Evolutionary conservation across 2,797 vertebrate genomes (phyloP).

Genomic region (Luscinia megarhynchos): DNA sequence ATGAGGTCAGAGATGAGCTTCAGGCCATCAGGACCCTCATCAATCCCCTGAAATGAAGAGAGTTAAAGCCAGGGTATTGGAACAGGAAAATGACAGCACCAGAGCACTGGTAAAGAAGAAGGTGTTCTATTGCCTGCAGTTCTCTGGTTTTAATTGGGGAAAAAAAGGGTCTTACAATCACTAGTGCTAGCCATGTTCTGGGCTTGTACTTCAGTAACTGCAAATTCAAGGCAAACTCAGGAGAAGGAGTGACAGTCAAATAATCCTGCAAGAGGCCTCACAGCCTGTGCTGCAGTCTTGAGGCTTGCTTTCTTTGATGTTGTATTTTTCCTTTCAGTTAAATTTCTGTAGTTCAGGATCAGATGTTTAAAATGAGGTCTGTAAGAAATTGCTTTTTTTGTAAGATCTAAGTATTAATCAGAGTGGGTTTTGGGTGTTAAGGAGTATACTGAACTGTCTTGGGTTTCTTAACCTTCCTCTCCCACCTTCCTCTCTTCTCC

Average conservation of each 20-base stretch:
- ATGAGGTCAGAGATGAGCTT: conserved; percentile 90
- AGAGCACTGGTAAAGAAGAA: neutral
- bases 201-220: neutral
- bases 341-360: neutral
- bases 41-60: conserved; percentile 79
- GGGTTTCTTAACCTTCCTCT: neutral
- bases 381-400: neutral
- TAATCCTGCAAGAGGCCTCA: neutral
- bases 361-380: neutral
- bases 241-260: neutral
- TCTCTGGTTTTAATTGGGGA: neutral
- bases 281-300: neutral
- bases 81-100: neutral
- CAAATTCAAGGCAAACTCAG: neutral
- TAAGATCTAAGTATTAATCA: neutral
- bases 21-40: conserved; percentile 84
- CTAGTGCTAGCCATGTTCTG: neutral
- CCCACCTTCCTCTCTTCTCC: neutral
- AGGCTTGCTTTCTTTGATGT: neutral
- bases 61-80: neutral
- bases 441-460: neutral
- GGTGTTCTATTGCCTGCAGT: neutral
- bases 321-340: neutral
- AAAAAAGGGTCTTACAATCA: neutral
- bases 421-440: neutral